A percentile compares a stretch with the other conserved stretches of the same genome.
Conservation (phyloP, 2,888 invertebrate species). For the Branchipolynoe longqiensis region DNA sequence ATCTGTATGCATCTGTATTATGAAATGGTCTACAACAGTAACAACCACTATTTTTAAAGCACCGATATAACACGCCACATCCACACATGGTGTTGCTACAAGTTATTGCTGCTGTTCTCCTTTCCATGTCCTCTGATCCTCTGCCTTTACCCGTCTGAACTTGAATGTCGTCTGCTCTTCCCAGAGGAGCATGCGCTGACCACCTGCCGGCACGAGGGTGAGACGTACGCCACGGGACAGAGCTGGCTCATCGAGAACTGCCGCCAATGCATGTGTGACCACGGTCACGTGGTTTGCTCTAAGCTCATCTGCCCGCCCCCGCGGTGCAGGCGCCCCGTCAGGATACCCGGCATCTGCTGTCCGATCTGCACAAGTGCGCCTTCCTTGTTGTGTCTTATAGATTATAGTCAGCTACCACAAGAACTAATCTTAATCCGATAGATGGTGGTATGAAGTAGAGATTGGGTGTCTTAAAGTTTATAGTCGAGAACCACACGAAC, state of each 20-base stretch:
- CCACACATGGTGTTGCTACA: too few species aligned
- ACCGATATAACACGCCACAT: too few species aligned
- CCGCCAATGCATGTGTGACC: slow-evolving; percentile 65
- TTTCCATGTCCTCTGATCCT: not conserved
- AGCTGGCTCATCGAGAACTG: slow-evolving; percentile 66
- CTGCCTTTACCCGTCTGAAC: not conserved
- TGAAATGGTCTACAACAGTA: too few species aligned
- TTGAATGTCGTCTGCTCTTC: not conserved
- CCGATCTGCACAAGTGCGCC: slow-evolving; percentile 64
- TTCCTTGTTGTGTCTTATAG: too few species aligned
- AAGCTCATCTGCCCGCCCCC: slow-evolving; percentile 58
- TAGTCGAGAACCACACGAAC: too few species aligned
- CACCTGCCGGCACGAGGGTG: slow-evolving; percentile 62
- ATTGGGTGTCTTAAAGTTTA: too few species aligned
- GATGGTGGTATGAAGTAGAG: too few species aligned
- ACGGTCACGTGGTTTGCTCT: slow-evolving; percentile 65
- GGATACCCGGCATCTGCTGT: slow-evolving; percentile 64
- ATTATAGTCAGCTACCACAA: too few species aligned
- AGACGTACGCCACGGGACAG: slow-evolving; percentile 64
- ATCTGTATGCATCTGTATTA: too few species aligned
- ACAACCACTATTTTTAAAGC: too few species aligned
- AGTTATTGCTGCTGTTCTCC: not conserved
- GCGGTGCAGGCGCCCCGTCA: slow-evolving; percentile 51
- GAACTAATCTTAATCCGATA: too few species aligned
- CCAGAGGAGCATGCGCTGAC: slow-evolving; percentile 7